Conservation (phyloP, 2,888 invertebrate genomes). For the Serripes groenlandicus region DNA sequence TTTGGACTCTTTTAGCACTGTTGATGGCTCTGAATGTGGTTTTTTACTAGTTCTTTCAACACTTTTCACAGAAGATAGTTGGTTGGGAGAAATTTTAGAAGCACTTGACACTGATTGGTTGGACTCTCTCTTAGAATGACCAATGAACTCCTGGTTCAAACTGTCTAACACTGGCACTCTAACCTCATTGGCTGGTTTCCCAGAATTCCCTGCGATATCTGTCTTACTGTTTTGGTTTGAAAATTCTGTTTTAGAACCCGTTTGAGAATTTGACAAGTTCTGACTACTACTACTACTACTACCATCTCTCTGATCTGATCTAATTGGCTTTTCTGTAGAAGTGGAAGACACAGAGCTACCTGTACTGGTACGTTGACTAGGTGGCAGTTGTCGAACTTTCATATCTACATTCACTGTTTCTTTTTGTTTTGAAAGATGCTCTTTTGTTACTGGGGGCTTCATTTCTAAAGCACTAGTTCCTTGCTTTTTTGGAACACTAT, state of each 20-base stretch:
- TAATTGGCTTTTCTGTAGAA: constrained; percentile 2
- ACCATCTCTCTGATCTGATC: constrained; percentile 15
- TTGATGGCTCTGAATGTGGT: constrained; percentile 26
- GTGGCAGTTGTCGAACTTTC: background rate
- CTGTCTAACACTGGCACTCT: constrained; percentile 51
- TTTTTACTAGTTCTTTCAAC: constrained; percentile 19
- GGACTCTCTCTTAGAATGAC: constrained; percentile 30
- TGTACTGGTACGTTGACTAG: constrained; percentile 7
- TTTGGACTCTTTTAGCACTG: constrained; percentile 45
- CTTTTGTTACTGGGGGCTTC: background rate
- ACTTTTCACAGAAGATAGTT: constrained; percentile 16
- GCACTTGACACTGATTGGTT: constrained; percentile 33
- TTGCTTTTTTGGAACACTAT: background rate
- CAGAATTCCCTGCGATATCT: constrained; percentile 10
- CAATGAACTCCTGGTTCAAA: constrained; percentile 43
- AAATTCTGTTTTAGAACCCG: constrained; percentile 27
- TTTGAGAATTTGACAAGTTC: constrained; percentile 13
- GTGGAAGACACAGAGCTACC: constrained; percentile 14
- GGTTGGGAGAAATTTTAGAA: constrained; percentile 21
- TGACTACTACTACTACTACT: constrained; percentile 7
- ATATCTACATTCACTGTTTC: background rate
- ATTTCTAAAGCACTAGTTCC: background rate
- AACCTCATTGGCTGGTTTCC: constrained; percentile 26
- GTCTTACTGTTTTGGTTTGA: constrained; percentile 12
- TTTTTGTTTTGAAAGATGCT: background rate